Evolutionary conservation across 2,888 invertebrate genomes (phyloP).

Genomic region (Cremastinae sp.): DNA sequence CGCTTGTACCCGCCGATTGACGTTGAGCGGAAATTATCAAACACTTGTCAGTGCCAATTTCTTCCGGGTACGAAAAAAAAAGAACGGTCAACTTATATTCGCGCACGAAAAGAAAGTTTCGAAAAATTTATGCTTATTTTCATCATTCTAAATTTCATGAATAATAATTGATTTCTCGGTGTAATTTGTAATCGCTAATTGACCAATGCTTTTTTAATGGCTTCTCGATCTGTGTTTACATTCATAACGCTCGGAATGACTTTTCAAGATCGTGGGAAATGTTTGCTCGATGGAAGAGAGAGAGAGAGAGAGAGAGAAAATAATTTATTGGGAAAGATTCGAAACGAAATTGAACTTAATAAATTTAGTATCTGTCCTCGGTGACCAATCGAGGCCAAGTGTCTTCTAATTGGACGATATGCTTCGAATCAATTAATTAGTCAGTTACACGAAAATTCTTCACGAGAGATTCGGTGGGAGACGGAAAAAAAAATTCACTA

Average conservation of each 20-base stretch:
- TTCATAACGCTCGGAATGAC: too few relatives aligned
- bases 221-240: background rate
- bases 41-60: constrained; percentile 23
- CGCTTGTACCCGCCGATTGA: constrained; percentile 7
- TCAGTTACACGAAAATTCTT: constrained; percentile 65
- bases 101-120: constrained; percentile 7
- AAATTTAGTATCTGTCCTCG: constrained; percentile 1
- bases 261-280: too few relatives aligned
- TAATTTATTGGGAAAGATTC: background rate
- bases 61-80: constrained; percentile 10
- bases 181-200: background rate
- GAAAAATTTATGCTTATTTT: constrained; percentile 1
- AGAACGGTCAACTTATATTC: background rate
- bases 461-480: constrained; percentile 38
- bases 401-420: constrained; percentile 68
- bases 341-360: constrained; percentile 11
- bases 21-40: constrained; percentile 44
- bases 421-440: constrained; percentile 70
- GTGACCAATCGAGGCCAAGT: constrained; percentile 68
- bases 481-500: constrained; percentile 61
- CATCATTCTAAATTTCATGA: background rate
- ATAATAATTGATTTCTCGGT: too few relatives aligned
- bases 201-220: background rate
- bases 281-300: too few relatives aligned
- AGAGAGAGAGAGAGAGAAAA: too few relatives aligned